Evolutionary conservation across 1,140 invertebrate genomes (phyloP), one percentile per base, ranked within the genome.

Genomic region (Ceratoteleas bidentatus): DNA sequence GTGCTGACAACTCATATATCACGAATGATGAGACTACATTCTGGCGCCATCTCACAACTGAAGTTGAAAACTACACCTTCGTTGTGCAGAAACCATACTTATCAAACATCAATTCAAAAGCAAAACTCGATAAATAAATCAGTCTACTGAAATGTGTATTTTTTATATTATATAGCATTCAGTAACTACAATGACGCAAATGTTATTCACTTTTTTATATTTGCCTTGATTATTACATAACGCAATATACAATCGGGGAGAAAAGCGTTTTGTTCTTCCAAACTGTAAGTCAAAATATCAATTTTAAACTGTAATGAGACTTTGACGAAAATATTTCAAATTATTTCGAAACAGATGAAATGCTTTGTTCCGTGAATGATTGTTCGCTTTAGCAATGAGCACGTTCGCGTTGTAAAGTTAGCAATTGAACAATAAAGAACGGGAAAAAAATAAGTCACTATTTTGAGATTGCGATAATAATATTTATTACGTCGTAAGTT

Each of bases 401-500:
- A 81, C 72, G 70, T 70, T 75, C 61, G 34, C 36, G 65, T 75
- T 69, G 66, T 80, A 68, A 80, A 80, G 45, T 73, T 68, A 58
- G 49, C 73, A 80, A 80, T 73, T 62, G 57, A 80, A 81, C 64
- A 81, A 81, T 74, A 79, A 79, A 76, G 56, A 53, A 65, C 15
- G 14, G 45, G 50, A 36, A 69, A 69, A n/a, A 78, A 78, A 66
- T 70, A 58, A 65, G 64, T 47, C 58, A 65, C 13, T 52, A 47
- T 78, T 70, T 2, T 36, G 50, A 52, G 56, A 77, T 73, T 58
- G 69, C 69, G 78, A 78, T 84, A 78, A 78, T 75, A 64, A 81
- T 81, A 84, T 82, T 84, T 82, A 84, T 79, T 73, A 53, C 79
- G 74, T 81, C 79, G 75, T 84, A 84, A 79, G 82, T 82, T 66